Evolutionary conservation across 92 coral and sea anemone genomes (phyloP), one percentile per base, ranked within the genome.

Genomic region (Actinernus sp.): DNA sequence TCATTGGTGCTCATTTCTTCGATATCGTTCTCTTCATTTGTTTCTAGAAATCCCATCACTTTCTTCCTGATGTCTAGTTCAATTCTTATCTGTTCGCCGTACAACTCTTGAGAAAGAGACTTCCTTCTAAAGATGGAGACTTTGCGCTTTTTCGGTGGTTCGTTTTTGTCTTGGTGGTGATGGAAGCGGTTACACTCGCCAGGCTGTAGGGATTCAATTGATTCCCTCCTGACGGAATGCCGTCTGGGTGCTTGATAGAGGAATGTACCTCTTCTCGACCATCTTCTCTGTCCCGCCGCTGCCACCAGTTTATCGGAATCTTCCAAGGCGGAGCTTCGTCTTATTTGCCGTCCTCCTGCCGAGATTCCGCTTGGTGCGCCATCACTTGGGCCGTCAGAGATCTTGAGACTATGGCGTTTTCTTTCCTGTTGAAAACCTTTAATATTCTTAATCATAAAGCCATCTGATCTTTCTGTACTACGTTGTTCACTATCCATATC

Each of bases 21-120:
- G 32, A 23, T 29, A 4, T 61, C 52, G 4, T 17, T 22, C 0
- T 23, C 24, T 0, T 49, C 36, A 2, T 20, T 16, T 14, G 20
- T 18, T 16, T 28, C 53, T 17, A 70, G 18, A 31, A 43, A 70
- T 43, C 45, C 55, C 55, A 43, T 29, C 13, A 70, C 78, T 30
- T 44, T 70, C 52, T 70, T 30, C 56, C 78, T 70, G 56, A 70
- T 8, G 25, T 44, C 78, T 4, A 26, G 43, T 28, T 70, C 78
- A 9, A 70, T 47, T 4, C n/a, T 52, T 1, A 21, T 39, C 29
- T 70, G 78, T 22, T 57, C 45, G 4, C 48, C 67, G 23, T 57
- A 55, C 1, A 70, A 37, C 26, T 47, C 52, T 7, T 57, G 34
- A 13, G 33, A 18, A 9, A 44, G 3, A 1, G 31, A n/a, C 31